Conservation (phyloP, 1,140 invertebrate species). For the Oppia nitens region DNA sequence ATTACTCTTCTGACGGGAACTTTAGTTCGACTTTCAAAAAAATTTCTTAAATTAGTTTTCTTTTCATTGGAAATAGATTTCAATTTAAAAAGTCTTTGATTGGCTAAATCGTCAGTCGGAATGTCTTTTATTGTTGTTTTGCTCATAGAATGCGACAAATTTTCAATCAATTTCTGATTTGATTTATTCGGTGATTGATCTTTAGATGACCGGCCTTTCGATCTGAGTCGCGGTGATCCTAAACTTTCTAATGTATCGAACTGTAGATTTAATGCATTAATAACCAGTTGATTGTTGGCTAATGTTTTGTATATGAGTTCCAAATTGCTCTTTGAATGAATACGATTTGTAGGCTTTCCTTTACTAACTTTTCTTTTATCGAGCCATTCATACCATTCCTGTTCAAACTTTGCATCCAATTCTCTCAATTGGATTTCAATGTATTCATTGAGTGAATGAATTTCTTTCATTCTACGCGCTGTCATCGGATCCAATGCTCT, state of each 20-base stretch:
- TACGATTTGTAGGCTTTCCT: neutral
- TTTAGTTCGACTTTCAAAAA: constrained; percentile 6
- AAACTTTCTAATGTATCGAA: neutral
- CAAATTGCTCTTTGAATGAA: neutral
- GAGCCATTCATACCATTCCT: constrained; percentile 28
- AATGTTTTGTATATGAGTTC: constrained; percentile 10
- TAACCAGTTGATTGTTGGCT: constrained; percentile 10
- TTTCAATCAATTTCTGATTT: neutral
- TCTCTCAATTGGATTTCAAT: constrained; percentile 27
- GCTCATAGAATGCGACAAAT: neutral
- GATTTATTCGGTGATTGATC: neutral
- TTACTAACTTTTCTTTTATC: constrained; percentile 15
- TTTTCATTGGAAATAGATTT: neutral
- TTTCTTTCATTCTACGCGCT: constrained; percentile 24
- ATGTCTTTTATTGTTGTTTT: neutral
- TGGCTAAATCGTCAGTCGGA: neutral
- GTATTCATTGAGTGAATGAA: constrained; percentile 25
- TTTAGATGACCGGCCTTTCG: neutral
- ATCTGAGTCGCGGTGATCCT: neutral
- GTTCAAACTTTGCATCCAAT: constrained; percentile 27
- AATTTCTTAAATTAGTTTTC: neutral
- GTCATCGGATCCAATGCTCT: constrained; percentile 28
- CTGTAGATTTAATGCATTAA: constrained; percentile 5
- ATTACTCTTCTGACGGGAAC: constrained; percentile 6
- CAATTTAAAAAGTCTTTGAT: neutral